Evolutionary conservation across 1,140 invertebrate species (phyloP).

Genomic region (Drosophila takahashii): DNA sequence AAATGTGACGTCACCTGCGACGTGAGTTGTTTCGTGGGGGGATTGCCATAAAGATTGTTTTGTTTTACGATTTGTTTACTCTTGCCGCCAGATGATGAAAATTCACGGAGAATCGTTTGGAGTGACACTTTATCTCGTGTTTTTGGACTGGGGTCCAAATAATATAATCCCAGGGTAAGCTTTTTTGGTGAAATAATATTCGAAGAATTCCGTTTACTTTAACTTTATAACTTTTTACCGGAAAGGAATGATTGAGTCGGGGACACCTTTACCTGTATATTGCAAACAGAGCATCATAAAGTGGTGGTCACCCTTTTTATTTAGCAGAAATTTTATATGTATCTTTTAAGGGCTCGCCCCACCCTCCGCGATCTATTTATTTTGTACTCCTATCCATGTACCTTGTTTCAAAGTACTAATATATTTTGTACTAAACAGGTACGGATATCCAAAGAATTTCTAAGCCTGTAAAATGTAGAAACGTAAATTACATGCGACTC

Average conservation of each 20-base stretch:
- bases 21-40: not conserved
- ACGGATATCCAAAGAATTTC: no score
- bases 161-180: constrained; percentile 12
- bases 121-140: constrained; percentile 11
- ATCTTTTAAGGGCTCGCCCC: no score
- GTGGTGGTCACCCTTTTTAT: no score
- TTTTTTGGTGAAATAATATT: constrained; percentile 6
- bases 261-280: no score
- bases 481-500: not conserved
- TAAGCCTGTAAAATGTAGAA: no score
- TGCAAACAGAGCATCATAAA: no score
- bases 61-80: constrained; percentile 18
- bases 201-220: not conserved
- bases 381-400: no score
- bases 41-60: constrained; percentile 1
- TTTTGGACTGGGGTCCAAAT: not conserved
- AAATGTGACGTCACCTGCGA: constrained; percentile 59
- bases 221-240: not conserved
- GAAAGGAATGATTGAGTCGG: not conserved
- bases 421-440: no score
- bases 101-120: constrained; percentile 3
- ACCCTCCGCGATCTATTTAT: no score
- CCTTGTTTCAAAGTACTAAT: no score
- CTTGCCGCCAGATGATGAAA: constrained; percentile 40
- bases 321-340: no score